Conservation (phyloP, 2,888 invertebrate species). For the Drosophila melanosoma region DNA sequence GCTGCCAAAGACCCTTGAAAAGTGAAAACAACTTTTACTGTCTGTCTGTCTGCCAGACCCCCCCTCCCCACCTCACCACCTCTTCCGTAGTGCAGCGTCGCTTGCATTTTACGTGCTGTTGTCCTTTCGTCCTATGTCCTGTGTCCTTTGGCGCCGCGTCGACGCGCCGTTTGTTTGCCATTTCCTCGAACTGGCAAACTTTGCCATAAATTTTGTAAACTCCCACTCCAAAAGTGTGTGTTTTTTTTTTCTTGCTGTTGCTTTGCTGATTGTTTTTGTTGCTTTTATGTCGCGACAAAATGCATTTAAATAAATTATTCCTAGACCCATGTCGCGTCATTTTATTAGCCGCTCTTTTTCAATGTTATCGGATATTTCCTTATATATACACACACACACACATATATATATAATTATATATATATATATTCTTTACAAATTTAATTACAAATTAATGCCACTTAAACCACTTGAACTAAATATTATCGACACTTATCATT, state of each 20-base stretch:
- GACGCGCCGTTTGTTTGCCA: slow-evolving; percentile 80
- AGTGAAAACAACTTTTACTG: slow-evolving; percentile 83
- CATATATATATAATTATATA: not conserved
- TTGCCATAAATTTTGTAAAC: slow-evolving; percentile 70
- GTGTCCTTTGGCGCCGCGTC: slow-evolving; percentile 60
- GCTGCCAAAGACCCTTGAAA: slow-evolving; percentile 54
- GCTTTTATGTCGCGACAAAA: slow-evolving; percentile 81
- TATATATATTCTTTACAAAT: slow-evolving; percentile 16
- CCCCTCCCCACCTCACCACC: not conserved
- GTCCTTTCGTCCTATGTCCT: slow-evolving; percentile 57
- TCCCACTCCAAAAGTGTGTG: slow-evolving; percentile 50
- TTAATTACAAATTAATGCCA: slow-evolving; percentile 57
- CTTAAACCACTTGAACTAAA: slow-evolving; percentile 18
- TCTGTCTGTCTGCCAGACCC: slow-evolving; percentile 30
- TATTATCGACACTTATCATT: not conserved
- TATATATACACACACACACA: slow-evolving; percentile 2
- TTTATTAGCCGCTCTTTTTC: slow-evolving; percentile 65
- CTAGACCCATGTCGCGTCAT: slow-evolving; percentile 81
- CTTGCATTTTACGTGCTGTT: slow-evolving; percentile 57
- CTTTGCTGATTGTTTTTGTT: slow-evolving; percentile 44
- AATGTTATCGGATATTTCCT: slow-evolving; percentile 33
- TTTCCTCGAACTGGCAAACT: slow-evolving; percentile 77
- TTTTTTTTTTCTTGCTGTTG: slow-evolving; percentile 43
- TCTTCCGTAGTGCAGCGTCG: slow-evolving; percentile 22
- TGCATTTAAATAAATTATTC: slow-evolving; percentile 84